Conservation (phyloP, 1,140 invertebrate genomes). For the Cheumatopsyche charites region DNA sequence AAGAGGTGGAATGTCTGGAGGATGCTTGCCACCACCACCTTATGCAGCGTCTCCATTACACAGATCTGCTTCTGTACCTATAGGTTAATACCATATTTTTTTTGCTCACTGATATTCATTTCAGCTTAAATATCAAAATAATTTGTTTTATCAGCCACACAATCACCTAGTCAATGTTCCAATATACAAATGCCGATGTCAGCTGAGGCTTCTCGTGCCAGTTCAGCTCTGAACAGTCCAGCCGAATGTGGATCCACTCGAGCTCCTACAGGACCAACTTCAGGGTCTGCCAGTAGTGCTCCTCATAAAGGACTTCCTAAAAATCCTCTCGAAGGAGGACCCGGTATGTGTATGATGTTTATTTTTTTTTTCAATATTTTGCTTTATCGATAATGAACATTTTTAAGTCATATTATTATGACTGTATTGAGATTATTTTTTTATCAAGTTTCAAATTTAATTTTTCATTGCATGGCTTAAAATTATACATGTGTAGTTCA, state of each 20-base stretch:
- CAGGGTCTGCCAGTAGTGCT: conserved; percentile 37
- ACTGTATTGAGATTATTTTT: too few species aligned
- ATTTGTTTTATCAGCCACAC: conserved; percentile 53
- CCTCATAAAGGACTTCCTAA: conserved; percentile 58
- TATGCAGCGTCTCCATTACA: conserved; percentile 88
- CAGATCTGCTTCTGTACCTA: conserved; percentile 82
- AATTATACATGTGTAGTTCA: background rate
- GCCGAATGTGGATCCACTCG: conserved; percentile 46
- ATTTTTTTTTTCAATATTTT: conserved; percentile 43
- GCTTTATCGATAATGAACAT: conserved; percentile 8
- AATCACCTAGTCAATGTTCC: conserved; percentile 58
- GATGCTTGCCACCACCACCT: conserved; percentile 64
- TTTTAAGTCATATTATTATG: conserved; percentile 29
- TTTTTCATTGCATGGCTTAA: background rate
- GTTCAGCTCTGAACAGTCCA: conserved; percentile 58
- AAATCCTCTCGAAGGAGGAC: conserved; percentile 53
- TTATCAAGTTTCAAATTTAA: conserved; percentile 44
- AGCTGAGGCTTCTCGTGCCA: conserved; percentile 57
- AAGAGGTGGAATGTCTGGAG: conserved; percentile 59
- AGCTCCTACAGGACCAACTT: conserved; percentile 52
- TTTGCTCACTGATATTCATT: background rate
- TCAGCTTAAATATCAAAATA: background rate
- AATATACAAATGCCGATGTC: conserved; percentile 58
- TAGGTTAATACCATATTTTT: conserved; percentile 57
- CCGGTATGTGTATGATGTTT: conserved; percentile 52